Evolutionary conservation across 2,797 vertebrate genomes (phyloP).

Genomic region (Microchirus variegatus): DNA sequence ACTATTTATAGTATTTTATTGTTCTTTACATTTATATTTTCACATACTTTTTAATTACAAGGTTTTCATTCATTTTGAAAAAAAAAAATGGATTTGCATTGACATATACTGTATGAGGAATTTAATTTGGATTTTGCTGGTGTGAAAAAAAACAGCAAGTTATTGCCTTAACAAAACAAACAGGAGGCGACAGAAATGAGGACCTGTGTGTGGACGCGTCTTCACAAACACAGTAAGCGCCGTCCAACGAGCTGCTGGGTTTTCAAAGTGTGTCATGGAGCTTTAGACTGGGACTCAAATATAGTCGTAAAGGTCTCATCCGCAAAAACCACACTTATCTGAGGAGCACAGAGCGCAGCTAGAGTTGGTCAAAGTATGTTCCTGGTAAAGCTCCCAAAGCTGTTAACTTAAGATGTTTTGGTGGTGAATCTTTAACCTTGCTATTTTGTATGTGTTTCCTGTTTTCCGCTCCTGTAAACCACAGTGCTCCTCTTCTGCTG

Average conservation of each 20-base stretch:
- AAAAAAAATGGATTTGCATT: too few species aligned
- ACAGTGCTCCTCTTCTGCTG: background rate
- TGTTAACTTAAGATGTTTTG: background rate
- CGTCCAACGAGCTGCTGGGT: too few species aligned
- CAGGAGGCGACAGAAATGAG: too few species aligned
- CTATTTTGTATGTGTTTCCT: background rate
- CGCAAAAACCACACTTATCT: background rate
- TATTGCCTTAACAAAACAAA: conserved; percentile 9
- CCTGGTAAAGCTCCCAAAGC: conserved; percentile 1
- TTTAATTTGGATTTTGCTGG: too few species aligned
- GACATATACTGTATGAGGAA: too few species aligned
- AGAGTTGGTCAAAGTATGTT: background rate
- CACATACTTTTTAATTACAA: too few species aligned
- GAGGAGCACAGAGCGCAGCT: conserved; percentile 1
- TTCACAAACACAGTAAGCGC: conserved; percentile 5
- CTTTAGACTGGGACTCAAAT: conserved; percentile 23
- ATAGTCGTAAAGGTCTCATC: background rate
- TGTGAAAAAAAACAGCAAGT: too few species aligned
- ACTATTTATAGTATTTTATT: too few species aligned
- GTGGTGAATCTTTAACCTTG: background rate
- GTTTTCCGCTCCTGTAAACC: conserved; percentile 4
- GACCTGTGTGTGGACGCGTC: background rate
- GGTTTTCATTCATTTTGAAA: too few species aligned
- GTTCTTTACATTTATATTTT: too few species aligned
- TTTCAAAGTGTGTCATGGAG: conserved; percentile 7